phyloP scores from a whole-genome alignment of 2,888 invertebrate genomes.

The Eurytoma californica region DNA sequence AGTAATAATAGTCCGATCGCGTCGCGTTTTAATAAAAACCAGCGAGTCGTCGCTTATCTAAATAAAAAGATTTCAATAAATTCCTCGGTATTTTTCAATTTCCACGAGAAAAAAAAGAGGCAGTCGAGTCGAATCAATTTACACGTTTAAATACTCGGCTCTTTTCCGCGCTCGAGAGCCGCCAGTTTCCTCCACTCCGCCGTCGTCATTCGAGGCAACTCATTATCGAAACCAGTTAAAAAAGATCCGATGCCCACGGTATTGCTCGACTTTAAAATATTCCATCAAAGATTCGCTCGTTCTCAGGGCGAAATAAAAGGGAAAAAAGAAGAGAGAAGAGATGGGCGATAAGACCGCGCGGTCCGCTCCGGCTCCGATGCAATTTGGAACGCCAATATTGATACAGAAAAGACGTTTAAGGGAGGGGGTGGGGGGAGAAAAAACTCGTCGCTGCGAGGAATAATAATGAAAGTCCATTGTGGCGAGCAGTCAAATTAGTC shows the following conservation, averaged over 20 bases:
- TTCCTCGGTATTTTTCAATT: too few species aligned
- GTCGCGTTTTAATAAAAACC: too few species aligned
- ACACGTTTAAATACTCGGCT: background rate
- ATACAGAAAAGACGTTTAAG: constrained; percentile 1
- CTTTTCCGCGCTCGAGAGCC: background rate
- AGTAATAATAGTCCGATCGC: too few species aligned
- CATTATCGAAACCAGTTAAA: constrained; percentile 1
- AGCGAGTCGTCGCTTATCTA: too few species aligned
- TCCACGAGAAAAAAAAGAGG: background rate
- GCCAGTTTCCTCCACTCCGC: background rate
- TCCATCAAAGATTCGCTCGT: background rate
- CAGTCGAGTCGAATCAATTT: background rate
- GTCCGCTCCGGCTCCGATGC: background rate
- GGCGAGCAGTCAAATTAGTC: constrained; percentile 35
- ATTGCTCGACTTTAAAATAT: constrained; percentile 17
- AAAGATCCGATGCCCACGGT: background rate
- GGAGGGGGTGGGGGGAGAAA: background rate
- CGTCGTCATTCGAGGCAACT: constrained; percentile 9
- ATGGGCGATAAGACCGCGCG: background rate
- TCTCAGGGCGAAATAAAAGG: background rate
- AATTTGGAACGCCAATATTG: constrained; percentile 28
- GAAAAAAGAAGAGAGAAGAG: constrained; percentile 2
- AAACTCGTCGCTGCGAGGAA: constrained; percentile 11
- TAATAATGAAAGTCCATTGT: constrained; percentile 32
- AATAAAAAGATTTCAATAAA: too few species aligned